phyloP scores from a whole-genome alignment of 92 coral and sea anemone species.

The Epizoanthus fatuus region DNA sequence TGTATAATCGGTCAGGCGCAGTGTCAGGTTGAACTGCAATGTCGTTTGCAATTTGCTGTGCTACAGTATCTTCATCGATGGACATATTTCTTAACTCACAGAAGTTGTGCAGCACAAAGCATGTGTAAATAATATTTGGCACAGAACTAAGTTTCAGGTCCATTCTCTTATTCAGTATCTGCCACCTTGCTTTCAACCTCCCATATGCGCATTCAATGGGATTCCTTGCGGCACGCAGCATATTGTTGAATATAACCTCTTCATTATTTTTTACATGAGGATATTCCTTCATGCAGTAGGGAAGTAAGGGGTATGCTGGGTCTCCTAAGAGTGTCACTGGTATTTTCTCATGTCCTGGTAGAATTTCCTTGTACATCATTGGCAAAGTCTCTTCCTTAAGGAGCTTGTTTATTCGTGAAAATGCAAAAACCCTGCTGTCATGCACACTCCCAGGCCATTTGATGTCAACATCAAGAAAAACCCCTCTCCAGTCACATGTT shows the following conservation, averaged over 20 bases:
- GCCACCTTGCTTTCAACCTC: conserved; percentile 68
- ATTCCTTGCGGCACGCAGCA: conserved; percentile 63
- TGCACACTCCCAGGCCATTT: too few relatives aligned
- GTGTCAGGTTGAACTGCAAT: conserved; percentile 14
- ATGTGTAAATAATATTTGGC: conserved; percentile 54
- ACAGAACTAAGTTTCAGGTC: conserved; percentile 31
- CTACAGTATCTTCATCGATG: conserved; percentile 41
- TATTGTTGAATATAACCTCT: conserved; percentile 64
- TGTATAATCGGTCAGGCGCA: conserved; percentile 57
- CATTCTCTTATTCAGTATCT: conserved; percentile 47
- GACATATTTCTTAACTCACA: conserved; percentile 56
- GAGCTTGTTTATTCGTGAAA: too few relatives aligned
- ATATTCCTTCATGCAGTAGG: conserved; percentile 52
- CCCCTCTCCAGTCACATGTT: too few relatives aligned
- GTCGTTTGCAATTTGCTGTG: conserved; percentile 16
- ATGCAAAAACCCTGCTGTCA: too few relatives aligned
- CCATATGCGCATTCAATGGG: conserved; percentile 68
- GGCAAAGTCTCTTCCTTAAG: conserved; percentile 50
- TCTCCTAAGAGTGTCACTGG: conserved; percentile 42
- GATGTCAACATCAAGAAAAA: too few relatives aligned
- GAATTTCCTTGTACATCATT: conserved; percentile 17
- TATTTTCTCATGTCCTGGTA: conserved; percentile 41
- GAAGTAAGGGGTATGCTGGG: conserved; percentile 49
- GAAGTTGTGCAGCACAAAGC: conserved; percentile 70
- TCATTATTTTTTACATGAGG: conserved; percentile 42